Percentiles rank a stretch among this genome's conserved stretches.
Conservation (phyloP, 1,140 invertebrate genomes). For the Yoshiicerus persimilis region DNA sequence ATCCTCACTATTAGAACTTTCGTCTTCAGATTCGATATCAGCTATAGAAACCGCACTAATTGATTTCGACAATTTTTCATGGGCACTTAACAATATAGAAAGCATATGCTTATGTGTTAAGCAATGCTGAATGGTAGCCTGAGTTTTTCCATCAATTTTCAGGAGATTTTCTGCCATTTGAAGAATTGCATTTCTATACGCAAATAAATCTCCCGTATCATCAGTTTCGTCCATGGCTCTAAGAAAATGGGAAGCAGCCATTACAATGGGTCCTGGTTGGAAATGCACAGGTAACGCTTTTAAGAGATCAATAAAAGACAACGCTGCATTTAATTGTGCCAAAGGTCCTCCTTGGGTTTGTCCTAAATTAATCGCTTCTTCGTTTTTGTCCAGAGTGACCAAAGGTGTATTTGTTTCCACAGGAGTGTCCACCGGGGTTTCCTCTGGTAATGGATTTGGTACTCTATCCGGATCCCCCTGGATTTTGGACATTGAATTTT, state of each 20-base stretch:
- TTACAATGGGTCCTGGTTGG: conserved; percentile 35
- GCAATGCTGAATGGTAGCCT: conserved; percentile 34
- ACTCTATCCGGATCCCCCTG: neutral
- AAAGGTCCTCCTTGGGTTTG: neutral
- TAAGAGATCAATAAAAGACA: conserved; percentile 36
- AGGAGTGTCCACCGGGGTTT: neutral
- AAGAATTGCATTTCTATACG: conserved; percentile 36
- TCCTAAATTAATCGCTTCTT: conserved; percentile 25
- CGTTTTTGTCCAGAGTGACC: conserved; percentile 35
- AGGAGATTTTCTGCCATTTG: conserved; percentile 29
- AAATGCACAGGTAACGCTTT: conserved; percentile 27
- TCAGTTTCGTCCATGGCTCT: conserved; percentile 23
- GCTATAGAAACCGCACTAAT: neutral
- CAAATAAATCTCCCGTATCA: neutral
- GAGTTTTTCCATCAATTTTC: conserved; percentile 2
- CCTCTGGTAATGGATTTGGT: neutral
- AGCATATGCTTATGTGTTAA: conserved; percentile 43
- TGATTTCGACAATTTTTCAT: conserved; percentile 37
- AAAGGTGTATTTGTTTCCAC: conserved; percentile 31
- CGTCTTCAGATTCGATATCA: neutral
- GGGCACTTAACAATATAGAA: conserved; percentile 27
- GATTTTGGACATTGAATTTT: conserved; percentile 8
- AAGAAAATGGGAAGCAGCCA: conserved; percentile 42
- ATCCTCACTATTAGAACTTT: neutral
- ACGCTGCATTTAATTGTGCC: conserved; percentile 23